Evolutionary conservation across 2,888 invertebrate species (phyloP).

Genomic region (Catocala nupta): DNA sequence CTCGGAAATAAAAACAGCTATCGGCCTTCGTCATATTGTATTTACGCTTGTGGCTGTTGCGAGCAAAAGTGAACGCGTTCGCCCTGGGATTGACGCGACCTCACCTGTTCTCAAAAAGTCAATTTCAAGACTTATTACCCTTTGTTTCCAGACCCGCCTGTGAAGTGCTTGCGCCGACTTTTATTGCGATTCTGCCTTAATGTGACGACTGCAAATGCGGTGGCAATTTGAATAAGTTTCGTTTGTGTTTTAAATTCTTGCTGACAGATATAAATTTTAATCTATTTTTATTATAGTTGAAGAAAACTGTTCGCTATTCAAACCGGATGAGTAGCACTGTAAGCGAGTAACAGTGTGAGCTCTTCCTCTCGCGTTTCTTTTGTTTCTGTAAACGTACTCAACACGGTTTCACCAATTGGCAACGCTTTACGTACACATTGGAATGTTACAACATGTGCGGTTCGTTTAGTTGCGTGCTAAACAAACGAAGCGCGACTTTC

Average conservation of each 20-base stretch:
- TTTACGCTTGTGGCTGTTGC: conserved; percentile 67
- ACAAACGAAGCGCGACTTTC: conserved; percentile 73
- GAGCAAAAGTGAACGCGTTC: conserved; percentile 75
- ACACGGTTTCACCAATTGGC: conserved; percentile 79
- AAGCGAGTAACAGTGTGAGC: conserved; percentile 45
- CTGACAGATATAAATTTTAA: conserved; percentile 25
- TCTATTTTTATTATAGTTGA: conserved; percentile 19
- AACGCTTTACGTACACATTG: conserved; percentile 64
- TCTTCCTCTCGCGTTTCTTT: conserved; percentile 54
- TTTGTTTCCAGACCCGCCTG: conserved; percentile 76
- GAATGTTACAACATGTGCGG: conserved; percentile 68
- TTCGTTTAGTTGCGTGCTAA: conserved; percentile 77
- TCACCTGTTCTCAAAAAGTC: conserved; percentile 80
- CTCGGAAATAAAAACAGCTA: conserved; percentile 70
- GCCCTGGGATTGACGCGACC: conserved; percentile 69
- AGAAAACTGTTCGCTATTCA: conserved; percentile 19
- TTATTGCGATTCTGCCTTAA: conserved; percentile 71
- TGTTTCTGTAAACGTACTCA: conserved; percentile 53
- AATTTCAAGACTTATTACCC: conserved; percentile 79
- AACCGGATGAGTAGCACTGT: conserved; percentile 21
- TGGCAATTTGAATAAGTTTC: conserved; percentile 60
- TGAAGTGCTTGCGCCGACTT: conserved; percentile 62
- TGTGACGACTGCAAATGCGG: conserved; percentile 63
- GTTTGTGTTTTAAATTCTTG: conserved; percentile 45
- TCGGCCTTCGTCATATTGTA: conserved; percentile 71